Base-by-base conservation (phyloP, 1,140 invertebrate genomes). In the Zaprionus ghesquierei region DNA sequence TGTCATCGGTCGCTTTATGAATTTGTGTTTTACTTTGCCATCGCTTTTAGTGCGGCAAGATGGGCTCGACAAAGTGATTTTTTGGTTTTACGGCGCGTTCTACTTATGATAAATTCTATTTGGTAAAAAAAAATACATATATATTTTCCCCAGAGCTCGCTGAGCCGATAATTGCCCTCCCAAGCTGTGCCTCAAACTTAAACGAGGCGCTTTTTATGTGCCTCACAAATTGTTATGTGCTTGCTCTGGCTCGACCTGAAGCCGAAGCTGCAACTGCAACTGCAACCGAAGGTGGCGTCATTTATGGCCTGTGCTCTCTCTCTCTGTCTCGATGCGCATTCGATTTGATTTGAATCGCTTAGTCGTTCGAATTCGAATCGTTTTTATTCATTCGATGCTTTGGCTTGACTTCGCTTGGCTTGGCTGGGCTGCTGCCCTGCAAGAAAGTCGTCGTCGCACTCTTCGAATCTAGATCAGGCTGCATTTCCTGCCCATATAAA, bases 81-180 rank as follows among this genome's bases (percentile, higher is more conserved):
- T 53, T 38, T 38, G 59, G 20, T 85, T 85, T 81, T 70, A 69
- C 58, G 61, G 60, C 61, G 41, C 82, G 69, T 69, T 81, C 79
- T 60, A 49, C 66, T 72, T 63, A 59, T 69, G 78, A 75, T 79
- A 68, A 74, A 55, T 68, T 60, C 49, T 59, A 70, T 68, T 86
- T 68, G 46, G 68, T n/a, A n/a, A n/a, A n/a, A n/a, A n/a, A 75
- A 80, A 61, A 51, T 46, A 31, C 29, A 53, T 63, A 63, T 51
- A 54, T 64, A 58, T 56, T 27, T 65, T 76, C 46, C 53, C 31
- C 74, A 63, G 77, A 35, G 9, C 23, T 77, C n/a, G n/a, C n/a
- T n/a, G 77, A 27, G 12, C 18, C 25, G 41, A 71, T 69, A 66
- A 74, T 73, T 74, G 64, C 35, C 35, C n/a, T n/a, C n/a, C 6